A percentile compares a stretch with the other conserved stretches of the same genome.
Evolutionary conservation across 2,888 invertebrate genomes (phyloP).

Genomic region (Hoplodrina blanda): DNA sequence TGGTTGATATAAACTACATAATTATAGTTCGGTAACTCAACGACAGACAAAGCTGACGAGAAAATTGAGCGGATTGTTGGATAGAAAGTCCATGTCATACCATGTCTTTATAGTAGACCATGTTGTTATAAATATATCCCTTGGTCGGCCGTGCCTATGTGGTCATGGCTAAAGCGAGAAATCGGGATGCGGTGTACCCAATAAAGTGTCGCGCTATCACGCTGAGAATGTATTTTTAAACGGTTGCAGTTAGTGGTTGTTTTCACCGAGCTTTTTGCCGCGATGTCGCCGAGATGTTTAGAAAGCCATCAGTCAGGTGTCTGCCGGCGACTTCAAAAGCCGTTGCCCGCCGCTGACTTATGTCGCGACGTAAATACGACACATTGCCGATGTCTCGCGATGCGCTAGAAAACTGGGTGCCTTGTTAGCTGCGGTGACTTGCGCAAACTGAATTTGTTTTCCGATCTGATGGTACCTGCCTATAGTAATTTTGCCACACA

Average conservation of each 20-base stretch:
- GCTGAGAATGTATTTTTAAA: conserved; percentile 82
- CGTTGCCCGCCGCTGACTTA: conserved; percentile 70
- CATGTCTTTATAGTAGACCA: conserved; percentile 24
- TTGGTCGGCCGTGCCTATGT: conserved; percentile 48
- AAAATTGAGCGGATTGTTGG: conserved; percentile 1
- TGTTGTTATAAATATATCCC: conserved; percentile 57
- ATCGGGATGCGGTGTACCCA: conserved; percentile 67
- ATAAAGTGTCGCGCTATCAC: conserved; percentile 72
- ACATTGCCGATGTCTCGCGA: conserved; percentile 47
- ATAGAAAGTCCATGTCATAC: conserved; percentile 36
- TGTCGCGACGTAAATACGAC: conserved; percentile 73
- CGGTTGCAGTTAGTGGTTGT: conserved; percentile 81
- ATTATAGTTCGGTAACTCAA: background rate
- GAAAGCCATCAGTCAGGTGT: conserved; percentile 89
- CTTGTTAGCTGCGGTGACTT: conserved; percentile 64
- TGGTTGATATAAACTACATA: conserved; percentile 47
- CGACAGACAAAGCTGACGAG: conserved; percentile 5
- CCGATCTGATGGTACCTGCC: conserved; percentile 7
- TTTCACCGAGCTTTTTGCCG: conserved; percentile 87
- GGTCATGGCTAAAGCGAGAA: conserved; percentile 66
- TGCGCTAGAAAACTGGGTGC: conserved; percentile 57
- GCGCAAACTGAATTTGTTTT: conserved; percentile 52
- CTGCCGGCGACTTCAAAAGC: conserved; percentile 83
- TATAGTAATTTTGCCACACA: conserved; percentile 22
- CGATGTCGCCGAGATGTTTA: conserved; percentile 83